Percentiles rank a stretch among this genome's conserved stretches.
phyloP scores from a whole-genome alignment of 2,888 invertebrate species.

The Pseudococcus longispinus region DNA sequence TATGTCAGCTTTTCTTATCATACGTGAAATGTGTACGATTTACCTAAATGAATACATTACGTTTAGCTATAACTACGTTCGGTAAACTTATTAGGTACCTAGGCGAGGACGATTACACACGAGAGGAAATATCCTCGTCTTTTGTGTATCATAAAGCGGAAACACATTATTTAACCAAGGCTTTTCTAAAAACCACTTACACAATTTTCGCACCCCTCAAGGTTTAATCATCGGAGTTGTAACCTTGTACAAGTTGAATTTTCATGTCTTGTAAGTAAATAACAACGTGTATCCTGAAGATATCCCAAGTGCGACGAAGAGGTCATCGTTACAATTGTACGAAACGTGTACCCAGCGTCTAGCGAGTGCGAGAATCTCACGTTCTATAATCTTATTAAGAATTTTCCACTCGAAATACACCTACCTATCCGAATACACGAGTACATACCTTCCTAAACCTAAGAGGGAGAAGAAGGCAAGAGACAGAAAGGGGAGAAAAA shows the following conservation, averaged over 20 bases:
- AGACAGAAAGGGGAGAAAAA: background rate
- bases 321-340: background rate
- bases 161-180: background rate
- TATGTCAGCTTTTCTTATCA: background rate
- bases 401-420: background rate
- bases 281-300: background rate
- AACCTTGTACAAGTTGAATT: too few relatives aligned
- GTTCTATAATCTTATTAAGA: background rate
- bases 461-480: background rate
- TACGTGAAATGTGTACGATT: background rate
- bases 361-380: background rate
- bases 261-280: conserved; percentile 8
- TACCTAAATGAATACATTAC: conserved; percentile 36
- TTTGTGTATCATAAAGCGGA: background rate
- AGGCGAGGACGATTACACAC: background rate
- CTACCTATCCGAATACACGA: background rate
- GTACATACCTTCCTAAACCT: background rate
- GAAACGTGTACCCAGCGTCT: background rate
- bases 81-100: conserved; percentile 1
- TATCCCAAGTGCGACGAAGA: conserved; percentile 8
- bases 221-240: conserved; percentile 3
- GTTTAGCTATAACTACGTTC: background rate
- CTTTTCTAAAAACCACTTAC: conserved; percentile 39
- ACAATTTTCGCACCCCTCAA: conserved; percentile 8
- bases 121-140: conserved; percentile 13